These are phyloP conservation scores for Geopemphigus sp. DNA, from an alignment of 1,140 invertebrate species.

Conservation along the genomic window DNA sequence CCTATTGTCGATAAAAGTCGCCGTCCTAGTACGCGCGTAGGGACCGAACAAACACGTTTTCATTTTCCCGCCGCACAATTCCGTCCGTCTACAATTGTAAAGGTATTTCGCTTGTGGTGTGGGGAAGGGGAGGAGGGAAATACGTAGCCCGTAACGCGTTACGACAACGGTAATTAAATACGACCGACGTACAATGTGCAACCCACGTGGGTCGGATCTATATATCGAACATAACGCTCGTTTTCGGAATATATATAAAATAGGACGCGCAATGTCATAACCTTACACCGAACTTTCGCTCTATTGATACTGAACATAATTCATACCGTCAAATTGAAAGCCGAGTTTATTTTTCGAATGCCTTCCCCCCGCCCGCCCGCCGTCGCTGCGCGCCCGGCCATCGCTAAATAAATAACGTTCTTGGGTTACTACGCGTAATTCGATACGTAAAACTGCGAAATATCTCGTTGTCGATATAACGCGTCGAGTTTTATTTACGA, in stretches of 20 bases:
- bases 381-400: too few relatives aligned
- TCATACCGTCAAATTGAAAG: too few relatives aligned
- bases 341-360: too few relatives aligned
- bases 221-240: background rate
- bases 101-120: conserved; percentile 18
- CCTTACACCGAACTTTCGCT: too few relatives aligned
- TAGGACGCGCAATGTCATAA: background rate
- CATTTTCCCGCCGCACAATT: background rate
- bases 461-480: too few relatives aligned
- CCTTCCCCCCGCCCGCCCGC: too few relatives aligned
- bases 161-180: conserved; percentile 22
- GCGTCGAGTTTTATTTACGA: too few relatives aligned
- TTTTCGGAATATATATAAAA: background rate
- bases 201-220: background rate
- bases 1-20: background rate
- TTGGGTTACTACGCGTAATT: too few relatives aligned
- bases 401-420: too few relatives aligned
- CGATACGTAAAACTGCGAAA: too few relatives aligned
- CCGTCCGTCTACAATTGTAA: background rate
- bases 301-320: too few relatives aligned
- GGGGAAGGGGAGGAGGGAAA: conserved; percentile 2
- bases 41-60: background rate
- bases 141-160: background rate
- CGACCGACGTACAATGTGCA: background rate
- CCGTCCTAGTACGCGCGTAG: too few relatives aligned